These are phyloP conservation scores for Archivesica marissinica DNA, from an alignment of 1,140 invertebrate genomes.

Conservation along the genomic window DNA sequence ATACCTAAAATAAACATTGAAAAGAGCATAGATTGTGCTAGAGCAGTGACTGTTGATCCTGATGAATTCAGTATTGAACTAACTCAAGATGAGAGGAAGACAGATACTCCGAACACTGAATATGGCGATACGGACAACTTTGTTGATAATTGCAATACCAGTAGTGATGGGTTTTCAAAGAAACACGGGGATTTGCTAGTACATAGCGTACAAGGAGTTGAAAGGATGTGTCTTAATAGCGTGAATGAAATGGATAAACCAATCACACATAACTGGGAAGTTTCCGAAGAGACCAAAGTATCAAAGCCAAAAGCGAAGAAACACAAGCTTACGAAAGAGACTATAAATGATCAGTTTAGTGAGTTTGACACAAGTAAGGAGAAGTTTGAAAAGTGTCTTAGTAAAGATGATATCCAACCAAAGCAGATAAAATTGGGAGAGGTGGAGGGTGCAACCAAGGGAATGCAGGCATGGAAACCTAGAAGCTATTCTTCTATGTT, in stretches of 20 bases:
- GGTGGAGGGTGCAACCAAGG: not conserved
- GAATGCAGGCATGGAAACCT: not conserved
- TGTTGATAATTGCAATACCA: conserved; percentile 6
- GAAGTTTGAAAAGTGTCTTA: not conserved
- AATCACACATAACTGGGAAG: not conserved
- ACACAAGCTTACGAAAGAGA: not conserved
- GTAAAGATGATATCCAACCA: not conserved
- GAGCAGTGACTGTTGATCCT: conserved; percentile 1
- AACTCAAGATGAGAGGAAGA: no score
- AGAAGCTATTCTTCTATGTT: not conserved
- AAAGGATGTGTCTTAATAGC: not conserved
- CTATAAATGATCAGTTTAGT: not conserved
- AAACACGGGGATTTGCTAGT: no score
- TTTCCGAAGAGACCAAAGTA: not conserved
- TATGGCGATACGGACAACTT: not conserved
- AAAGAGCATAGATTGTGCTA: not conserved
- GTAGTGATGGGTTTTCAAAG: not conserved
- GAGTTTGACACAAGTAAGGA: not conserved
- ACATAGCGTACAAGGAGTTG: not conserved
- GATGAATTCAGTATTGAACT: conserved; percentile 15
- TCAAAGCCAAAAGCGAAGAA: not conserved
- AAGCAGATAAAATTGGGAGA: not conserved
- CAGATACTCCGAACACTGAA: no score
- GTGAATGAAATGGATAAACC: not conserved
- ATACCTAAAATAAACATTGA: not conserved